Conservation (phyloP, 1,140 invertebrate species). For the Scylla paramamosain region DNA sequence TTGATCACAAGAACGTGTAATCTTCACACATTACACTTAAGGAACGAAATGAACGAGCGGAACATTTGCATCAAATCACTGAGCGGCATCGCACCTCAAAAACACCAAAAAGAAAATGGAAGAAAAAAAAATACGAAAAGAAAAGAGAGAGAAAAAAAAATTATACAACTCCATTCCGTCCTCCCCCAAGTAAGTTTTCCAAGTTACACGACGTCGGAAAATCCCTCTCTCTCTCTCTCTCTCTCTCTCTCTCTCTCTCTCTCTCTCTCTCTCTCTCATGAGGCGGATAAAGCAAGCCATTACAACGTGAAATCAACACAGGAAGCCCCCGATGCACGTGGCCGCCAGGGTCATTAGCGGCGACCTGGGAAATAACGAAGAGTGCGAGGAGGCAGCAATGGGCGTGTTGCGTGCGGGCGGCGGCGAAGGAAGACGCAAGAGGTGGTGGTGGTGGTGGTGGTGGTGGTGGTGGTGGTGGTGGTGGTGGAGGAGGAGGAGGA, state of each 20-base stretch:
- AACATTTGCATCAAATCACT: constrained; percentile 13
- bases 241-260: neutral
- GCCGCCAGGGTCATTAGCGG: neutral
- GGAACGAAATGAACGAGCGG: neutral
- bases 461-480: no score
- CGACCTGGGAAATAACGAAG: neutral
- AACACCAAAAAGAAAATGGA: neutral
- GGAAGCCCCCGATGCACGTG: neutral
- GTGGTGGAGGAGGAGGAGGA: neutral
- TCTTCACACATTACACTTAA: constrained; percentile 10
- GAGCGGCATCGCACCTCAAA: neutral
- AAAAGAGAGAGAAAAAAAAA: neutral
- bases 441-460: neutral
- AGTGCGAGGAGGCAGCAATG: neutral
- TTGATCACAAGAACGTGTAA: constrained; percentile 3
- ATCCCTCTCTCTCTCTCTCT: neutral
- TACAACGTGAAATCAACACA: neutral
- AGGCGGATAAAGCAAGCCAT: neutral
- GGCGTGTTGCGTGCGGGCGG: neutral
- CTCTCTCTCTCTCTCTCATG: neutral
- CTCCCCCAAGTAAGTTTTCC: no score
- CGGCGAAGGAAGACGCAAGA: neutral
- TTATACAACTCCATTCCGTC: no score
- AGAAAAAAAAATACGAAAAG: neutral
- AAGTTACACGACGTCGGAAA: no score